phyloP scores from a whole-genome alignment of 2,113 vertebrate genomes.

The Dicentrarchus labrax region DNA sequence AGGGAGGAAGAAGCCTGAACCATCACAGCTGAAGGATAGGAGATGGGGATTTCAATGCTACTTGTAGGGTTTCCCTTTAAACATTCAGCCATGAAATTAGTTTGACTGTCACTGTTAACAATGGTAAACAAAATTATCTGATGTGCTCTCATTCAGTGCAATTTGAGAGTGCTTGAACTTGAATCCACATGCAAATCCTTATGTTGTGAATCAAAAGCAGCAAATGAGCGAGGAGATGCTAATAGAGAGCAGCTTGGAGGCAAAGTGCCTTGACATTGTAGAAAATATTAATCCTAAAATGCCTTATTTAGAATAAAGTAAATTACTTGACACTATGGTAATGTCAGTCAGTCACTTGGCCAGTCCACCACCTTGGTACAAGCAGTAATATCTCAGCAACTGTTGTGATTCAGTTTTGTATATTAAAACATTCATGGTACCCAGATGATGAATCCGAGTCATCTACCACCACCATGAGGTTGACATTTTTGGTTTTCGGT shows the following conservation, averaged over 20 bases:
- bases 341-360: not conserved
- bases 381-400: too few species aligned
- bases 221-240: too few species aligned
- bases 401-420: too few species aligned
- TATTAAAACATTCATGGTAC: too few species aligned
- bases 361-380: too few species aligned
- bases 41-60: not conserved
- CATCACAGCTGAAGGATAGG: not conserved
- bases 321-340: not conserved
- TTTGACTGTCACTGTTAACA: not conserved
- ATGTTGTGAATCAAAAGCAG: too few species aligned
- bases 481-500: not conserved
- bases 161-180: not conserved
- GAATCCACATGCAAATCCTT: not conserved
- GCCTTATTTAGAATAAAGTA: not conserved
- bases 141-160: not conserved
- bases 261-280: not conserved
- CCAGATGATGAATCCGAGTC: too few species aligned
- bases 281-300: not conserved
- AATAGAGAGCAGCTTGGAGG: too few species aligned
- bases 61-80: not conserved
- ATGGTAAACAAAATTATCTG: not conserved
- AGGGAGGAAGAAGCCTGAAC: not conserved
- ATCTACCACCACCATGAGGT: not conserved
- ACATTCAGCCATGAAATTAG: not conserved